These are phyloP conservation scores for Opisthocomus hoazin DNA, from an alignment of 2,113 vertebrate genomes.

Conservation along the genomic window DNA sequence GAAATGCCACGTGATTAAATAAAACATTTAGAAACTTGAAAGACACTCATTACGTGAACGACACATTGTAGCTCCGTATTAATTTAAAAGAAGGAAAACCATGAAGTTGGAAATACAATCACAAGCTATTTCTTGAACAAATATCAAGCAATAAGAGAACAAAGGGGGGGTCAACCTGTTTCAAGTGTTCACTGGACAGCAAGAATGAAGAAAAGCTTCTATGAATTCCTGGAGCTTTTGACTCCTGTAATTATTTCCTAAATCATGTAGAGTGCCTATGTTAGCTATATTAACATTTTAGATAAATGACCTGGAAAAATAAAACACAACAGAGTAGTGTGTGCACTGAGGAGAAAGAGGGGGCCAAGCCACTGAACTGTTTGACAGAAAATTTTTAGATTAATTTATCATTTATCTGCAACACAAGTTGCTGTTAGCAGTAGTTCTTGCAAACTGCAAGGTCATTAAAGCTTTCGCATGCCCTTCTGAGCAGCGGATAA, in stretches of 20 bases:
- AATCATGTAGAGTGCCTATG: neutral
- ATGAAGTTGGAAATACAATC: neutral
- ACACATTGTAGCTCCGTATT: neutral
- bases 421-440: neutral
- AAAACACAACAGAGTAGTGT: neutral
- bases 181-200: neutral
- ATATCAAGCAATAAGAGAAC: neutral
- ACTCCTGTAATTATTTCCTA: neutral
- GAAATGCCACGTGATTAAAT: neutral
- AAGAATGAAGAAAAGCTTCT: neutral
- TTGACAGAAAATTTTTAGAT: neutral
- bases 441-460: neutral
- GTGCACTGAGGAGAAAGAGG: neutral
- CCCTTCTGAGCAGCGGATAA: neutral
- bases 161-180: fast-evolving
- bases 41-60: neutral
- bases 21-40: neutral
- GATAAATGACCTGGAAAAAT: neutral
- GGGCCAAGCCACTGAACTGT: neutral
- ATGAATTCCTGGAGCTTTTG: neutral
- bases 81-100: neutral
- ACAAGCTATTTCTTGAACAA: neutral
- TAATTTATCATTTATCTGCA: neutral
- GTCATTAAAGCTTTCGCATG: neutral
- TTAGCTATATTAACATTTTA: neutral